Percentiles rank a stretch among this genome's conserved stretches.
These are phyloP conservation scores for Pheosia gnoma DNA, from an alignment of 2,888 invertebrate species.

Conservation along the genomic window DNA sequence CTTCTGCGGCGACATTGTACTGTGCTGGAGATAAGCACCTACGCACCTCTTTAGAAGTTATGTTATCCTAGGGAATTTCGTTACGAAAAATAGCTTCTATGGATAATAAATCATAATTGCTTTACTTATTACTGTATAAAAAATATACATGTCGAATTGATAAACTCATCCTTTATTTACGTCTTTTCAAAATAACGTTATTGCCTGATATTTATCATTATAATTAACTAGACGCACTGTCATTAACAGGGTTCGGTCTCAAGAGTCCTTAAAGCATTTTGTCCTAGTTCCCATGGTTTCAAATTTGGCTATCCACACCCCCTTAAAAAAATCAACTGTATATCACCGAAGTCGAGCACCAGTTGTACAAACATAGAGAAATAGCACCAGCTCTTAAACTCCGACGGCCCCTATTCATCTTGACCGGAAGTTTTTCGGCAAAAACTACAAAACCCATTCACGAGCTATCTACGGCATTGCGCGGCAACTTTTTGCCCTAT, in stretches of 20 bases:
- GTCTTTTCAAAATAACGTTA: no score
- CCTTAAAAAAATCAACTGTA: conserved; percentile 5
- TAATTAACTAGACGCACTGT: no score
- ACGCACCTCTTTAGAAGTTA: not conserved
- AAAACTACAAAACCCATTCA: conserved; percentile 50
- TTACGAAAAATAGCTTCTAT: not conserved
- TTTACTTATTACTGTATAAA: no score
- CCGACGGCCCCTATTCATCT: conserved; percentile 49
- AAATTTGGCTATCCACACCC: no score
- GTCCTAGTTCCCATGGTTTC: no score
- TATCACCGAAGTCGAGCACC: conserved; percentile 21
- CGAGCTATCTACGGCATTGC: conserved; percentile 30
- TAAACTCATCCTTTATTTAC: no score
- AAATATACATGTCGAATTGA: no score
- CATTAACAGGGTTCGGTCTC: no score
- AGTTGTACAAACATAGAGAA: conserved; percentile 46
- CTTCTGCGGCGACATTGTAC: conserved; percentile 11
- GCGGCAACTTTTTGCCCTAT: conserved; percentile 50
- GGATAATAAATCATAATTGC: not conserved
- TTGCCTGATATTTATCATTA: no score
- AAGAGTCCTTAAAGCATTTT: no score
- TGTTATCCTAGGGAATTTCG: not conserved
- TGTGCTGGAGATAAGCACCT: not conserved
- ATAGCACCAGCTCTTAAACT: conserved; percentile 32
- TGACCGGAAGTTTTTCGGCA: conserved; percentile 40